Percentiles rank a stretch among this genome's conserved stretches.
These are phyloP conservation scores for Lysandra bellargus DNA, from an alignment of 2,888 invertebrate genomes.

Conservation along the genomic window DNA sequence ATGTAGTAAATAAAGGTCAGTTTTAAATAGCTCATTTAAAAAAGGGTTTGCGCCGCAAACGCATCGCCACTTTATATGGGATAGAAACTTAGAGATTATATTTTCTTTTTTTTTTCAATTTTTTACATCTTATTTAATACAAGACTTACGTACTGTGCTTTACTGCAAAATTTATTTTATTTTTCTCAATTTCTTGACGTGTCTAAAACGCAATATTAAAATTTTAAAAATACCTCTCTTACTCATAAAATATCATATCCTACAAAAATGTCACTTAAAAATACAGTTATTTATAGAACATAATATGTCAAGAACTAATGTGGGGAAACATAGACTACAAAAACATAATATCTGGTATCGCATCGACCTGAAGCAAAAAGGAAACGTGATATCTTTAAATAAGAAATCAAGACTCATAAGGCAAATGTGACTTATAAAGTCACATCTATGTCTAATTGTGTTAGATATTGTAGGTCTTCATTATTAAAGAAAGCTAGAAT, in stretches of 20 bases:
- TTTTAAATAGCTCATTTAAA: too few relatives aligned
- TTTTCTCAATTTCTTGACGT: background rate
- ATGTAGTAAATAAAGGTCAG: too few relatives aligned
- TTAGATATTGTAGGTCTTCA: background rate
- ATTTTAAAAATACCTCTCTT: background rate
- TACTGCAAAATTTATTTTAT: background rate
- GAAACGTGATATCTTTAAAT: background rate
- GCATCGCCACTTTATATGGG: too few relatives aligned
- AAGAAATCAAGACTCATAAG: background rate
- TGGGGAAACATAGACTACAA: background rate
- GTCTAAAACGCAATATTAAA: background rate
- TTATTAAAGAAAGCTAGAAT: background rate
- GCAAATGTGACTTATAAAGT: background rate
- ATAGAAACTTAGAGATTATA: too few relatives aligned
- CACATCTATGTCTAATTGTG: background rate
- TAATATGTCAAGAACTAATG: background rate
- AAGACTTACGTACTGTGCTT: background rate
- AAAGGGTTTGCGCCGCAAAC: too few relatives aligned
- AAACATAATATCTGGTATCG: background rate
- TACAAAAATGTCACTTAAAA: background rate
- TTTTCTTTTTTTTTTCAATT: too few relatives aligned
- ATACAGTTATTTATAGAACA: too few relatives aligned
- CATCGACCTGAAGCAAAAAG: background rate
- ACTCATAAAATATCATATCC: background rate
- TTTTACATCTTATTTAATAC: background rate